Percentiles rank a stretch among this genome's conserved stretches.
Conservation (phyloP, 2,113 vertebrate genomes). For the Pycnonotus jocosus region DNA sequence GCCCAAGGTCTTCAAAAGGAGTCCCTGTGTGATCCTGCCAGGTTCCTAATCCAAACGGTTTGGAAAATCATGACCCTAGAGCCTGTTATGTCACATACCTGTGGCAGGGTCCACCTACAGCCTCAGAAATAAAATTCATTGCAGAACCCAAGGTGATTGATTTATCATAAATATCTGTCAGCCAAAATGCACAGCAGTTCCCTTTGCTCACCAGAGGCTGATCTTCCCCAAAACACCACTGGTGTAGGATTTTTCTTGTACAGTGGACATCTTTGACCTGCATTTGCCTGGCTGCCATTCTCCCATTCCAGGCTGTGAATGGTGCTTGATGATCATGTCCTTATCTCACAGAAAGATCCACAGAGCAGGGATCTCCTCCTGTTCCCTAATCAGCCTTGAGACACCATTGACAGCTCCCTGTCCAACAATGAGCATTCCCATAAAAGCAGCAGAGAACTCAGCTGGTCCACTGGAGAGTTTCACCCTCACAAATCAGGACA, state of each 20-base stretch:
- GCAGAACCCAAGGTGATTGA: neutral
- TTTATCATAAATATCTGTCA: neutral
- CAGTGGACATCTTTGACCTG: neutral
- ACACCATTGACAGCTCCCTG: neutral
- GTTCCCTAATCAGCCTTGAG: neutral
- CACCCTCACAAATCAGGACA: neutral
- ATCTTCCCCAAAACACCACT: neutral
- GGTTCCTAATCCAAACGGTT: neutral
- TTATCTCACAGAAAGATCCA: neutral
- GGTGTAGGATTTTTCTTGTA: neutral
- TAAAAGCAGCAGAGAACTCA: neutral
- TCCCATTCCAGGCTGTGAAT: neutral
- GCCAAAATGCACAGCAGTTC: neutral
- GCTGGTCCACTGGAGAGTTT: neutral
- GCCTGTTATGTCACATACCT: neutral
- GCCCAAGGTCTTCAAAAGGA: neutral
- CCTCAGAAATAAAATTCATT: neutral
- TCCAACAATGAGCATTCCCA: neutral
- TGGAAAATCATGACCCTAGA: neutral
- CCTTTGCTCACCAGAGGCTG: neutral
- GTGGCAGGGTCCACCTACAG: neutral
- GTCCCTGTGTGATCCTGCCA: neutral
- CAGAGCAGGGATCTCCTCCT: neutral
- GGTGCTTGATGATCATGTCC: neutral
- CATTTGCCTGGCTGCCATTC: neutral